Evolutionary conservation across 2,888 invertebrate genomes (phyloP), one percentile per base, ranked within the genome.

Genomic region (Dynastes tityus): DNA sequence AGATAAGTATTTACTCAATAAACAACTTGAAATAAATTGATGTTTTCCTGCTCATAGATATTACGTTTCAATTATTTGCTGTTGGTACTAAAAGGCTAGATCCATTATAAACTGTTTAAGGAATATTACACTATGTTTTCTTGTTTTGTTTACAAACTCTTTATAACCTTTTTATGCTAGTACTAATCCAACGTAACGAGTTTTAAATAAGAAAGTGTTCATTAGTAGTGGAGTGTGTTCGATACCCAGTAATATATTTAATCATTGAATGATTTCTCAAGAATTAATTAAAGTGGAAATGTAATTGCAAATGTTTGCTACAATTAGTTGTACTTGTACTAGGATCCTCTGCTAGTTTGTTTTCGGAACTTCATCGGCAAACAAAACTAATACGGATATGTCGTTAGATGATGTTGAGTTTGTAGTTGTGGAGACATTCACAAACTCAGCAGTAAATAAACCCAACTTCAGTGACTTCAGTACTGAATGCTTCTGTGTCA

Each of bases 381-480:
- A 74, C 73, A 63, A 71, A 74, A 63, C 61, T 61, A 61, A 63
- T 61, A 45, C 73, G 73, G 73, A 61, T 63, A 74, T 61, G 73
- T 74, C 61, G 49, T 63, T 74, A 74, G 49, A 74, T 61, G 73
- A 74, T n/a, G 63, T 61, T 45, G 63, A 45, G 61, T 61, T 74
- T 4, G 73, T 45, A 74, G 61, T 74, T 74, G 73, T 22, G 73
- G 61, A 74, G 45, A 74, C 73, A 63, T 63, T 61, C 27, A 29
- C 78, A 78, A 78, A 78, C 78, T 78, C 61, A 51, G 64, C 78
- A 64, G 73, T 71, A 78, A 73, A 78, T 71, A 78, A 71, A 73
- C 78, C 22, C 49, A 70, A 65, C 78, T 78, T 63, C 27, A 58
- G 76, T 58, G 64, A 76, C 76, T 76, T 76, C 77, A 70, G 70